Base-by-base conservation (phyloP, 2,113 vertebrate genomes). In the Plecturocebus donacophilus region DNA sequence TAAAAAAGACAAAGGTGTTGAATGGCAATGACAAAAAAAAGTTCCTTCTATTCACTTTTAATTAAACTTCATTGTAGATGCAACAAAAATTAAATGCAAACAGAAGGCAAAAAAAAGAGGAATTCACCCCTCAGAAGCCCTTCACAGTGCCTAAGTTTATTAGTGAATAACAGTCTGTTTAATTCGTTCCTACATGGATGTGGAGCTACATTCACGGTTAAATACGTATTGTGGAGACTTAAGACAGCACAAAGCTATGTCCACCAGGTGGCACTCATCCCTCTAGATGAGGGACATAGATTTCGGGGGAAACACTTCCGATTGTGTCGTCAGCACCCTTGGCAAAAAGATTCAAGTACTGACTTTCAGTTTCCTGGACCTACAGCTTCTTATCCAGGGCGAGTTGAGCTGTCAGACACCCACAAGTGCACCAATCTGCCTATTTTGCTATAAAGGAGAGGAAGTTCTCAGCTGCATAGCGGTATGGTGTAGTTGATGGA, bases 201-300 rank as follows among this genome's bases (percentile, higher is more conserved):
- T 45, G 68, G 47, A 52, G 13, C 30, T 90, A 6, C 32, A 13
- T 35, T 85, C 45, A 49, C 9, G 16, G 42, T 75, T 45, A 32
- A 75, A 38, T 40, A 61, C 38, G 38, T 40, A 6, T 8, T 14
- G 8, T 61, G 17, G 27, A 80, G 11, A 80, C 64, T 77, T 35
- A 91, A 45, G 54, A 80, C 0, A 25, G 27, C 19, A 21, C 68
- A 21, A 58, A 77, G 30, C 21, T 20, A 0, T 71, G 81, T 82
- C 96, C 98, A 98, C 95, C 71, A 97, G 98, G 93, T 97, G 98
- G 97, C 96, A 21, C 70, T 85, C 58, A 12, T 40, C 61, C 30
- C 61, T 82, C 70, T 86, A 23, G 35, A 14, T 71, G 73, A 56
- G 64, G 35, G 35, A 9, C 4, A 0, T 12, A 12, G 32, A 8